Conservation (phyloP, 1,140 invertebrate species). For the Habropoda laboriosa region DNA sequence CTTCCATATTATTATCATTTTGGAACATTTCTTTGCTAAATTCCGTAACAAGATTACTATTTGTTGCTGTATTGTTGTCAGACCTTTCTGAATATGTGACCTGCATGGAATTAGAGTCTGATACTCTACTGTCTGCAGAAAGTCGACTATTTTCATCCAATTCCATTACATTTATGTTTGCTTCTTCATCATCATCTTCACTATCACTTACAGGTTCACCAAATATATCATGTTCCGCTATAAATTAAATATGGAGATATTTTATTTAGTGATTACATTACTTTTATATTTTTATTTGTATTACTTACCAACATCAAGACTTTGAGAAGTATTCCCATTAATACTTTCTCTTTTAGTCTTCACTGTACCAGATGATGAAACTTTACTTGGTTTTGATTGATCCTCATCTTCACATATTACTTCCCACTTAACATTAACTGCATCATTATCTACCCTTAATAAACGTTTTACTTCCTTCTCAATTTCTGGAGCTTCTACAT, state of each 20-base stretch:
- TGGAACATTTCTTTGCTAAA: conserved; percentile 84
- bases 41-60: conserved; percentile 80
- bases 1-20: conserved; percentile 69
- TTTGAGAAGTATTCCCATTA: conserved; percentile 79
- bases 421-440: conserved; percentile 95
- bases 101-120: conserved; percentile 88
- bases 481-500: conserved; percentile 98
- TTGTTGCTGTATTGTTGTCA: conserved; percentile 70
- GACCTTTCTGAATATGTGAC: conserved; percentile 79
- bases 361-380: conserved; percentile 83
- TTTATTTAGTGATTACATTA: background rate
- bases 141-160: conserved; percentile 90
- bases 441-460: conserved; percentile 95
- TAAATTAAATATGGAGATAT: conserved; percentile 61
- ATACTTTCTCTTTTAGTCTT: conserved; percentile 83
- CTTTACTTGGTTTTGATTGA: conserved; percentile 82
- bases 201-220: conserved; percentile 93
- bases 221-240: conserved; percentile 92
- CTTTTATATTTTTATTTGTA: conserved; percentile 15
- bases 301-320: conserved; percentile 81
- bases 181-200: conserved; percentile 87
- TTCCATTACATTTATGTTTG: conserved; percentile 88
- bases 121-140: conserved; percentile 89
- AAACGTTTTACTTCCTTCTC: conserved; percentile 98
- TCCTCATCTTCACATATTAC: conserved; percentile 96